Percentiles rank a stretch among this genome's conserved stretches.
These are phyloP conservation scores for Sympetrum striolatum DNA, from an alignment of 2,888 invertebrate species.

Conservation along the genomic window DNA sequence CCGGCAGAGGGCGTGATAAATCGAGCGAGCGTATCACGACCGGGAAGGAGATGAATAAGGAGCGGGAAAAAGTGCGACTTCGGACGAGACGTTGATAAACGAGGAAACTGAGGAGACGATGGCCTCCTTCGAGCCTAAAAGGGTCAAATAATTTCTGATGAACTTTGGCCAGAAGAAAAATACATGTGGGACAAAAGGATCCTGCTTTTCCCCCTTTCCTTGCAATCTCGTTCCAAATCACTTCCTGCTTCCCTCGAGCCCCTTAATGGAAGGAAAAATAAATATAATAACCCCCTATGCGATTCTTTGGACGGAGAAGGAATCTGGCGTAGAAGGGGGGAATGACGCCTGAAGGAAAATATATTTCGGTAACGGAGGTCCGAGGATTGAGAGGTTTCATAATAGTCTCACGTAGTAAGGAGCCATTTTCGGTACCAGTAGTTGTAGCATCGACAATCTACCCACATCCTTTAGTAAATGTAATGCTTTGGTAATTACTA, in stretches of 20 bases:
- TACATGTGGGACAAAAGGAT: not conserved
- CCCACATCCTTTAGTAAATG: too few species aligned
- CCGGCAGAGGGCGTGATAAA: not conserved
- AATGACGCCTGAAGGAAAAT: not conserved
- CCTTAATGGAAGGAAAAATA: not conserved
- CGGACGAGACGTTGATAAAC: not conserved
- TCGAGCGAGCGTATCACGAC: not conserved
- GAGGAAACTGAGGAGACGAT: not conserved
- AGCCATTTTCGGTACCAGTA: too few species aligned
- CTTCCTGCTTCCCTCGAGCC: not conserved
- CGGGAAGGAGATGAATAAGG: not conserved
- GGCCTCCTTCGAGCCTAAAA: not conserved
- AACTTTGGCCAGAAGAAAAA: not conserved
- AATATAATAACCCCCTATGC: not conserved
- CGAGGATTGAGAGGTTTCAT: not conserved
- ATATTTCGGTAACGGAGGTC: not conserved
- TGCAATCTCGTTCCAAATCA: not conserved
- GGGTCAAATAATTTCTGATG: not conserved
- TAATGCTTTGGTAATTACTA: too few species aligned
- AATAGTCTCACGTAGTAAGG: too few species aligned
- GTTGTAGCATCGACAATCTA: too few species aligned
- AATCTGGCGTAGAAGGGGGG: not conserved
- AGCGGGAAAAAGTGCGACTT: not conserved
- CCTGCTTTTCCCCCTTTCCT: not conserved
- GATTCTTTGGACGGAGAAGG: not conserved